Conservation (phyloP, 2,888 invertebrate species). For the Cheilosia impressa region DNA sequence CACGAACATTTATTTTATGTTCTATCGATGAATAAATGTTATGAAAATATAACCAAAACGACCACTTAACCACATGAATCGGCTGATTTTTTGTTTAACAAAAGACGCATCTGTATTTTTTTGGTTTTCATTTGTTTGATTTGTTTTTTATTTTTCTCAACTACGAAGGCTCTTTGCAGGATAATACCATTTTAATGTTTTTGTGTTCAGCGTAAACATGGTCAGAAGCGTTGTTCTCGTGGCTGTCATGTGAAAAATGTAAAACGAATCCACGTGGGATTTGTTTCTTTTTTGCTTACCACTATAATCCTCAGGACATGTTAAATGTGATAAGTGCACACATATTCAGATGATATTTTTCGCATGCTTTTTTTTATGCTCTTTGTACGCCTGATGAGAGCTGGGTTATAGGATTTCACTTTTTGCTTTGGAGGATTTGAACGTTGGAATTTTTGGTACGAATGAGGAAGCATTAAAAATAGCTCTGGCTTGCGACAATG, state of each 20-base stretch:
- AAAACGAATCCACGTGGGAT: slow-evolving; percentile 69
- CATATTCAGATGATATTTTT: slow-evolving; percentile 56
- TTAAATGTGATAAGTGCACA: slow-evolving; percentile 72
- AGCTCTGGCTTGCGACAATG: slow-evolving; percentile 22
- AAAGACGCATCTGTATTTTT: slow-evolving; percentile 32
- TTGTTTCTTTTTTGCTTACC: slow-evolving; percentile 48
- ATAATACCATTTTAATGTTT: slow-evolving; percentile 75
- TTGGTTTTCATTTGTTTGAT: not conserved
- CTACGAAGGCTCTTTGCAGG: slow-evolving; percentile 38
- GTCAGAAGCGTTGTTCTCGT: slow-evolving; percentile 66
- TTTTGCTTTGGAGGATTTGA: slow-evolving; percentile 45
- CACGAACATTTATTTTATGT: not conserved
- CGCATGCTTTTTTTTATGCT: slow-evolving; percentile 24
- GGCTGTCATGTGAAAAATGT: slow-evolving; percentile 72
- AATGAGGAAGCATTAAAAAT: slow-evolving; percentile 56
- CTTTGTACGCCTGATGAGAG: slow-evolving; percentile 59
- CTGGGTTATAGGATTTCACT: slow-evolving; percentile 63
- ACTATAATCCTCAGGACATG: slow-evolving; percentile 72
- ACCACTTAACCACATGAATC: slow-evolving; percentile 22
- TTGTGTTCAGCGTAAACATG: slow-evolving; percentile 68
- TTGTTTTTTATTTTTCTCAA: slow-evolving; percentile 12
- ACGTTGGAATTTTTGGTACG: slow-evolving; percentile 52
- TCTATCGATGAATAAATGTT: not conserved
- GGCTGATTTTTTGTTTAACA: slow-evolving; percentile 5
- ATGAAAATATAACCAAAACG: not conserved